A percentile compares a stretch with the other conserved stretches of the same genome.
phyloP scores from a whole-genome alignment of 1,140 invertebrate species.

The Drosophila asahinai region DNA sequence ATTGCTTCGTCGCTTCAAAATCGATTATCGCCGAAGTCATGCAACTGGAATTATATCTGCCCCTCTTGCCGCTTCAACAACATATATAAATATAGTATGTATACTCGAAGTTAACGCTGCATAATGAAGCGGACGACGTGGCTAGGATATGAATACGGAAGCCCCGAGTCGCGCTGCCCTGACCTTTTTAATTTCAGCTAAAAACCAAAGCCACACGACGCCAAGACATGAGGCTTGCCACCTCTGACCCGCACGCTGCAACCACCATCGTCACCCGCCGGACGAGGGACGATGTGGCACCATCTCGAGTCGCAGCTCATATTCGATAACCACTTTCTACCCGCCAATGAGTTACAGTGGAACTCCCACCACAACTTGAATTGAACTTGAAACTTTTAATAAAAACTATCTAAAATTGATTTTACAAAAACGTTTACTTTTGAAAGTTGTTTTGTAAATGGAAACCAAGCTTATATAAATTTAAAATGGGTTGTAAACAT shows the following conservation, averaged over 20 bases:
- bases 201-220: conserved; percentile 58
- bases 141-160: conserved; percentile 47
- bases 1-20: conserved; percentile 60
- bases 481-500: background rate
- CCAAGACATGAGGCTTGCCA: conserved; percentile 43
- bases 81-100: conserved; percentile 39
- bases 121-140: conserved; percentile 55
- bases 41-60: conserved; percentile 43
- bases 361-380: background rate
- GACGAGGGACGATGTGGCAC: background rate
- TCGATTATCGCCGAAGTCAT: conserved; percentile 59
- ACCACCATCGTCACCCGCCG: conserved; percentile 12
- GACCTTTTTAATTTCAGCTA: conserved; percentile 65
- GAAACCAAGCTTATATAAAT: background rate
- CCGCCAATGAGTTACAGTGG: conserved; percentile 40
- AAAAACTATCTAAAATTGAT: background rate
- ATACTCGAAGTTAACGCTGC: conserved; percentile 52
- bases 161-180: conserved; percentile 26
- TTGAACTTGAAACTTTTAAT: background rate
- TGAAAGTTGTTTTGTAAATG: background rate
- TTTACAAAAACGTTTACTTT: background rate
- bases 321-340: conserved; percentile 81
- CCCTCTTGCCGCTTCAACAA: conserved; percentile 36
- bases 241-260: conserved; percentile 48
- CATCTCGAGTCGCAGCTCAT: conserved; percentile 49